Base-by-base conservation (phyloP, 2,888 invertebrate species). In the Chloroclysta siterata region DNA sequence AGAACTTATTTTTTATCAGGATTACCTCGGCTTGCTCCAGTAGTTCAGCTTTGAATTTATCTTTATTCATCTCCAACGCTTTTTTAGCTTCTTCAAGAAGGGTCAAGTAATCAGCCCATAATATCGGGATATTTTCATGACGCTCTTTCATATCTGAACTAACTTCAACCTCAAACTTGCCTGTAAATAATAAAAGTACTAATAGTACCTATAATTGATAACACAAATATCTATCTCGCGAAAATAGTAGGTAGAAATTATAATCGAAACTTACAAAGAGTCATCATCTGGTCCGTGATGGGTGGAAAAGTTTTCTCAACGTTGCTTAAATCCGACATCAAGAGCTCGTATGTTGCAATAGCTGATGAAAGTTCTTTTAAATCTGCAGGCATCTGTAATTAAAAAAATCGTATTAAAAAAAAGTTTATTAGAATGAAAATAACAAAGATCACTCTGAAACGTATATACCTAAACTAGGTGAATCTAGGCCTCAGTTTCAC, bases 131-230 rank as follows among this genome's bases (percentile, higher is more conserved):
- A 55, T 94, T 94, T 72, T 94, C 93, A 67, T 95, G 92, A 53
- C 93, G 89, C 8, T 87, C 85, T 15, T 87, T 80, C 83, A 96
- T 94, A 65, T 95, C 94, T 11, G 94, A 93, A 48, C 95, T 90
- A 57, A 97, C 85, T 57, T 95, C 93, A 0, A 97, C 95, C 70
- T 96, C 95, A 81, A 97, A 97, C 80, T 97, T 97, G 63, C 93
- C 93, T 92, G 64, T 14, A 77, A 73, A 28, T 48, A 5, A 22
- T 22, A 46, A 22, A 17, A 46, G 8, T 39, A 33, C 6, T 5
- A 33, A 8, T 33, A 33, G 33, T 33, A n/a, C n/a, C n/a, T n/a
- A 3, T 33, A 7, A 33, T 33, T 33, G 5, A 33, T 33, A 3
- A 22, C 3, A 22, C 3, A 22, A 3, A 3, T 22, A 3, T 3